Percentiles rank a stretch among this genome's conserved stretches.
Conservation (phyloP, 2,797 vertebrate genomes). For the Falco berigora region DNA sequence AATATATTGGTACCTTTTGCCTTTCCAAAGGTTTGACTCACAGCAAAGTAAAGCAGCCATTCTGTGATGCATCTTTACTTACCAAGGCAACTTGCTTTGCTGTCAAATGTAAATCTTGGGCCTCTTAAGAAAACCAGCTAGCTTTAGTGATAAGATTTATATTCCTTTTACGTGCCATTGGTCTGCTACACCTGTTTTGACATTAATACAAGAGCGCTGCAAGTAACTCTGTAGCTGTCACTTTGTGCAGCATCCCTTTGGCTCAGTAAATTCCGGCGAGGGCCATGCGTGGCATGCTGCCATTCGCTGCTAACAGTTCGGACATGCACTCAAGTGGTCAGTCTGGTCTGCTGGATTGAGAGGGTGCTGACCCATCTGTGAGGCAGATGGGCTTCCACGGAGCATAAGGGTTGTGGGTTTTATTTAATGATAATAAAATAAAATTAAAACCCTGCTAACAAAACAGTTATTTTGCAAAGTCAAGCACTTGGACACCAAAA, state of each 20-base stretch:
- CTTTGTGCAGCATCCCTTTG: background rate
- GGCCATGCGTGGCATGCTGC: background rate
- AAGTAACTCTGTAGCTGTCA: background rate
- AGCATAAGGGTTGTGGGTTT: background rate
- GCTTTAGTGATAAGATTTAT: background rate
- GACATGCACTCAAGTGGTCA: background rate
- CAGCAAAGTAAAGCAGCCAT: background rate
- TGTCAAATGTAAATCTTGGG: background rate
- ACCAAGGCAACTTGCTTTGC: background rate
- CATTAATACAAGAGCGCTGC: background rate
- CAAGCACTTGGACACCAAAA: background rate
- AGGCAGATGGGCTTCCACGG: background rate
- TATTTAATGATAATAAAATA: background rate
- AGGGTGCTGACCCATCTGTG: background rate
- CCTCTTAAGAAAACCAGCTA: background rate
- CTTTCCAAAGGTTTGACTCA: background rate
- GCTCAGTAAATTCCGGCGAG: background rate
- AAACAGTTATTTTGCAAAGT: background rate
- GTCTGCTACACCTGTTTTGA: background rate
- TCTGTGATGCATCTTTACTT: background rate
- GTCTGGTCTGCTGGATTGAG: background rate
- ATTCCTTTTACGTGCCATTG: background rate
- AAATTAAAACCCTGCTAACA: background rate
- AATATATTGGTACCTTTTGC: background rate
- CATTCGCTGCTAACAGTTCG: background rate